Evolutionary conservation across 1,140 invertebrate genomes (phyloP), one percentile per base, ranked within the genome.

Genomic region (Macrotrachela quadricornifera): DNA sequence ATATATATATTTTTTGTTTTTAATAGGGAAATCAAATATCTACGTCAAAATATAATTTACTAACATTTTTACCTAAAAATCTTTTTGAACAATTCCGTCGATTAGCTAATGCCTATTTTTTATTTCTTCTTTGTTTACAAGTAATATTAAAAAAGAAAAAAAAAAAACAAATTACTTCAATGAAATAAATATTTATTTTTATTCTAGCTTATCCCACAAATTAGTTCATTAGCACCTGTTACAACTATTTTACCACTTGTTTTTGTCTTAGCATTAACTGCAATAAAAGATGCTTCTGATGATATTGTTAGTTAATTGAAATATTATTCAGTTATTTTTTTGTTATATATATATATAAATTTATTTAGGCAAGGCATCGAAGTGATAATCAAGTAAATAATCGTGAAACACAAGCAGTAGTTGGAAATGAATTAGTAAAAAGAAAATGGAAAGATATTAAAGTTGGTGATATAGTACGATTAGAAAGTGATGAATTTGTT

Each of bases 231-330:
- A 58, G 94, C 88, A 46, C 90, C 88, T 39, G 80, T 95, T 63
- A 95, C 92, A 51, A 99, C 92, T 56, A 82, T 87, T 50, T 84
- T 99, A 66, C 92, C 92, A 55, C 77, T 97, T 57, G 83, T 94
- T 59, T 85, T 87, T 57, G 92, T 99, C 57, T 76, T 99, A 39
- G 79, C 79, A 18, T 76, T 97, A 60, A 94, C 88, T 61, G 90
- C 88, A 57, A 77, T 90, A 60, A 97, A 97, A 75, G 92, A 97
- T 78, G 88, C 85, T 62, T 90, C 92, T 66, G 92, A 99, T 77
- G 92, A 99, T 72, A 85, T 86, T 74, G 53, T 49, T 4, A 36
- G 13, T 30, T 15, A 3, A n/a, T 1, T 21, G 37, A 16, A 38
- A n/a, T n/a, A n/a, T n/a, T n/a, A n/a, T n/a, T n/a, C n/a, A n/a